Percentiles rank a stretch among this genome's conserved stretches.
These are phyloP conservation scores for Passer domesticus DNA, from an alignment of 2,113 vertebrate species.

Conservation along the genomic window DNA sequence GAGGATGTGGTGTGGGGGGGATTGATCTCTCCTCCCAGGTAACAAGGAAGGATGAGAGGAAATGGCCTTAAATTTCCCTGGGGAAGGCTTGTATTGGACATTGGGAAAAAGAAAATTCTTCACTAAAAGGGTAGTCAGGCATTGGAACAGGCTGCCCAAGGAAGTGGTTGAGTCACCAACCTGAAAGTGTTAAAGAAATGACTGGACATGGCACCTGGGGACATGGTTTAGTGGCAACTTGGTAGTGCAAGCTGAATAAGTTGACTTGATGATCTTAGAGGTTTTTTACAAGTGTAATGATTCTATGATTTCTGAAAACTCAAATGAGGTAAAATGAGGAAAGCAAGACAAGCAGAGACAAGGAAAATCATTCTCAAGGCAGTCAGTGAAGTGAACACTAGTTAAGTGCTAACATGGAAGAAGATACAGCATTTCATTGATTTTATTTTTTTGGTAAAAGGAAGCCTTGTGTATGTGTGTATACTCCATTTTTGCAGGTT, in stretches of 20 bases:
- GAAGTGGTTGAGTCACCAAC: neutral
- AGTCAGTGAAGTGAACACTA: neutral
- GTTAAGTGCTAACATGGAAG: neutral
- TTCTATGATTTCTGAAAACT: neutral
- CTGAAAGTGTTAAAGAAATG: neutral
- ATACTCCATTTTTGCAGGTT: neutral
- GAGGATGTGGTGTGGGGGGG: fast-evolving
- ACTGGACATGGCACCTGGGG: neutral
- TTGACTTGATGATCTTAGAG: neutral
- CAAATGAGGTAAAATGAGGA: constrained; percentile 6
- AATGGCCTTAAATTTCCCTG: neutral
- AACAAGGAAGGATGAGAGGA: neutral
- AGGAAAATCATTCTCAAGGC: neutral
- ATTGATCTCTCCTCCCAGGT: neutral
- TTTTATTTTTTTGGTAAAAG: neutral
- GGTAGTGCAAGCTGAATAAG: neutral
- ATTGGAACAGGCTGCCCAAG: neutral
- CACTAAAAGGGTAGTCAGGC: neutral
- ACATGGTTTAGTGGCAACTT: too few relatives aligned
- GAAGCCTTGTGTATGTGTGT: neutral
- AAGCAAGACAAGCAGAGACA: neutral
- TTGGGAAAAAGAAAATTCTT: neutral
- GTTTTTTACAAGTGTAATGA: neutral
- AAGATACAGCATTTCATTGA: neutral
- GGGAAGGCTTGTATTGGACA: neutral